These are phyloP conservation scores for Amphilophus citrinellus DNA, from an alignment of 2,113 vertebrate species.

Conservation along the genomic window DNA sequence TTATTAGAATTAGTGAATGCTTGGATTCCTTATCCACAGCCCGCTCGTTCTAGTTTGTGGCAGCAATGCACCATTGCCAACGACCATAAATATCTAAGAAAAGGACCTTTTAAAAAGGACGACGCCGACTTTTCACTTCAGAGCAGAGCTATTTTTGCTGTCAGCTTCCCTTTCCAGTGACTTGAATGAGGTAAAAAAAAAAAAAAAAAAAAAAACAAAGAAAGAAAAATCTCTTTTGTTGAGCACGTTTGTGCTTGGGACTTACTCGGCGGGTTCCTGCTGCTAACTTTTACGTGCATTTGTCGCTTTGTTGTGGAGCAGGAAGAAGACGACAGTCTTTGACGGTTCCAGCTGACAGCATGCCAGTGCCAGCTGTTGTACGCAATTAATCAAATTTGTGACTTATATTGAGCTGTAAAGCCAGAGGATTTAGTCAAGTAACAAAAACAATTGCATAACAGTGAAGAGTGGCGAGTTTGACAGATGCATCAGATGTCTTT, in stretches of 20 bases:
- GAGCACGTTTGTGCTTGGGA: neutral
- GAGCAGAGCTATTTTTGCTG: neutral
- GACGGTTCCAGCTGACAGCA: neutral
- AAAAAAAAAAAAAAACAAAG: too few species aligned
- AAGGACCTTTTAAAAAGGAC: constrained; percentile 64
- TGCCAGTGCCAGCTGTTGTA: neutral
- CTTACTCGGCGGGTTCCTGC: neutral
- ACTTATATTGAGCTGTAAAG: neutral
- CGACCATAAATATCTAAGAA: neutral
- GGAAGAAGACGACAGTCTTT: constrained; percentile 30
- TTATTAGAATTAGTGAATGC: neutral
- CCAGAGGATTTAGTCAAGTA: neutral
- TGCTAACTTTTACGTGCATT: neutral
- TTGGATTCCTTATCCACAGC: neutral
- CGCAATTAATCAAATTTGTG: neutral
- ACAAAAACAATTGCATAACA: neutral
- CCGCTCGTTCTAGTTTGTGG: neutral
- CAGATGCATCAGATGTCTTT: neutral
- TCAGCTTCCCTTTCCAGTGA: constrained; percentile 50
- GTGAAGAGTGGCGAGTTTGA: neutral
- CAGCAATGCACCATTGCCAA: neutral
- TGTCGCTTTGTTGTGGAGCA: constrained; percentile 23
- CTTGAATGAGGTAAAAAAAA: constrained; percentile 68
- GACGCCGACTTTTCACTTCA: neutral
- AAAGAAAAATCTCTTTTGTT: neutral